Percentiles rank a stretch among this genome's conserved stretches.
phyloP scores from a whole-genome alignment of 2,888 invertebrate species.

The Lathronympha strigana region DNA sequence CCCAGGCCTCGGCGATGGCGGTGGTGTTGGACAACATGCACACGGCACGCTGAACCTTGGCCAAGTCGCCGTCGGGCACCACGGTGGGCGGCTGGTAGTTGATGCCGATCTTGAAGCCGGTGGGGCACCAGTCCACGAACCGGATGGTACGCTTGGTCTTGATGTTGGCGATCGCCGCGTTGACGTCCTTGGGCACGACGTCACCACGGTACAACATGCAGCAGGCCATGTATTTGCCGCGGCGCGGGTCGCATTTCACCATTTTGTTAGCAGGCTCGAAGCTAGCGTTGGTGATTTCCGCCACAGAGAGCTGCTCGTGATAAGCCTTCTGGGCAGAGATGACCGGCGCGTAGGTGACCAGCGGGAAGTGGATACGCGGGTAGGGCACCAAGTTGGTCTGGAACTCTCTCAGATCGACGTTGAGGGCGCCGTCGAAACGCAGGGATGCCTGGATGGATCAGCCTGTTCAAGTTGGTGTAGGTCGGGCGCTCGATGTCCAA shows the following conservation, averaged over 20 bases:
- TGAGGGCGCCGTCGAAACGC: too few species aligned
- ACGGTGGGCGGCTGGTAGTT: constrained; percentile 98
- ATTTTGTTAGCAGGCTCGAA: constrained; percentile 98
- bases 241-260: constrained; percentile 96
- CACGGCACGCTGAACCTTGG: constrained; percentile 97
- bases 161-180: constrained; percentile 97
- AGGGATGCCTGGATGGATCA: too few species aligned
- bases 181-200: constrained; percentile 97
- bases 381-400: too few species aligned
- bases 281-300: constrained; percentile 97
- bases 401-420: too few species aligned
- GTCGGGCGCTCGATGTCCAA: too few species aligned
- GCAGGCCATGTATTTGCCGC: constrained; percentile 97
- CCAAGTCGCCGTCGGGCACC: constrained; percentile 97
- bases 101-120: constrained; percentile 92
- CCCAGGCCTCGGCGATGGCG: constrained; percentile 98
- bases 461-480: too few species aligned
- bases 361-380: constrained; percentile 97
- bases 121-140: constrained; percentile 96
- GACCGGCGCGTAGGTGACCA: constrained; percentile 96
- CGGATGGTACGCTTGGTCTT: constrained; percentile 97
- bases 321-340: constrained; percentile 97
- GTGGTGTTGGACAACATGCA: constrained; percentile 99
- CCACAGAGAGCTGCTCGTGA: constrained; percentile 95
- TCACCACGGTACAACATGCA: constrained; percentile 98